Percentiles rank a stretch among this genome's conserved stretches.
phyloP scores from a whole-genome alignment of 2,797 vertebrate genomes.

The Galaxias olidus region DNA sequence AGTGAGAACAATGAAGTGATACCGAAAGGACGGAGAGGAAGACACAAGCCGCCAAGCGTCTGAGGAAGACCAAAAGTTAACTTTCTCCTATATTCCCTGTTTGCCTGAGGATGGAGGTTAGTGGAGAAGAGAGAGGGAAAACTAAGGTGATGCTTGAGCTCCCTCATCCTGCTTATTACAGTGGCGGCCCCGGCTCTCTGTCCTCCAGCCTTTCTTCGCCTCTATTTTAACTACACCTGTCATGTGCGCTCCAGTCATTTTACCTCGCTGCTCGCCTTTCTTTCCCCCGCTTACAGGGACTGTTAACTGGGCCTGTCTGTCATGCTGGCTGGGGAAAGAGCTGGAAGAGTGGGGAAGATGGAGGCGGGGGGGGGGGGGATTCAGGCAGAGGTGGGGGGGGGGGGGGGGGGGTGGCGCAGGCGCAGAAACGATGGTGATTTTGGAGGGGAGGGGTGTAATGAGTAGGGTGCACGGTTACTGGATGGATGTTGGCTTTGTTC shows the following conservation, averaged over 20 bases:
- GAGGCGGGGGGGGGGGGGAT: slow-evolving; percentile 27
- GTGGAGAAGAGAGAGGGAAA: slow-evolving; percentile 61
- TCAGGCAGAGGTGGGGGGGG: slow-evolving; percentile 45
- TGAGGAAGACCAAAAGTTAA: slow-evolving; percentile 58
- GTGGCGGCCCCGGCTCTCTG: slow-evolving; percentile 62
- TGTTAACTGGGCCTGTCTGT: slow-evolving; percentile 78
- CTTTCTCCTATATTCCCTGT: slow-evolving; percentile 68
- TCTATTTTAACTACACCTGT: slow-evolving; percentile 84
- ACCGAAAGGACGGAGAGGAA: slow-evolving; percentile 14
- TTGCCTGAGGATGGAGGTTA: slow-evolving; percentile 70
- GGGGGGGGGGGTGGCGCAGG: slow-evolving; percentile 44
- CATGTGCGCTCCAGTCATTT: slow-evolving; percentile 82
- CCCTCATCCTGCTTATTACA: slow-evolving; percentile 73
- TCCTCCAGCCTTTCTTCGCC: slow-evolving; percentile 74
- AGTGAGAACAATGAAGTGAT: too few species aligned
- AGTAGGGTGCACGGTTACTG: slow-evolving; percentile 37
- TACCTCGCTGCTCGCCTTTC: slow-evolving; percentile 68
- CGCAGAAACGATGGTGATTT: neutral
- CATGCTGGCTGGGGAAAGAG: slow-evolving; percentile 63
- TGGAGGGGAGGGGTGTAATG: slow-evolving; percentile 50
- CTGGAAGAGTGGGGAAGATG: slow-evolving; percentile 45
- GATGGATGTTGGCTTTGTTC: slow-evolving; percentile 55
- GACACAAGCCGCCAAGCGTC: slow-evolving; percentile 46
- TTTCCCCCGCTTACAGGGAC: slow-evolving; percentile 67
- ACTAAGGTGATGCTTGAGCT: slow-evolving; percentile 67